These are phyloP conservation scores for Prunella himalayana DNA, from an alignment of 2,113 vertebrate genomes.

Conservation along the genomic window DNA sequence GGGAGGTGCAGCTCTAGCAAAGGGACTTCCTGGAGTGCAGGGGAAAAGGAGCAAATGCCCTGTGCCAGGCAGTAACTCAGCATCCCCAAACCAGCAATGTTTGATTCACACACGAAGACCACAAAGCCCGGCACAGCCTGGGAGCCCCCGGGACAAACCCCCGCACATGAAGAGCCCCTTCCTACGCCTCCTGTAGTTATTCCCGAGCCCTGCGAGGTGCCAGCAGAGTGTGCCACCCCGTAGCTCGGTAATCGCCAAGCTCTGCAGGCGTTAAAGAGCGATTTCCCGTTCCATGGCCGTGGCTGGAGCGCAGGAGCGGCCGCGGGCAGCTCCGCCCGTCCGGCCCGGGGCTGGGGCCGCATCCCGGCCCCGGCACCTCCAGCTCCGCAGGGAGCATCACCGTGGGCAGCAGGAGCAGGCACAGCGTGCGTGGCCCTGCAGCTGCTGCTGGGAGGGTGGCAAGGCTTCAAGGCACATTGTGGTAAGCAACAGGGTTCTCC, in stretches of 20 bases:
- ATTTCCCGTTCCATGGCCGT: neutral
- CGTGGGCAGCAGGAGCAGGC: neutral
- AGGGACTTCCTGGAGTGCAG: neutral
- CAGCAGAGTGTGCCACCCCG: neutral
- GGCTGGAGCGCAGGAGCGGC: neutral
- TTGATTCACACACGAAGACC: neutral
- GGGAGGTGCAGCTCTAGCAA: neutral
- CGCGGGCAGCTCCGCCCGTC: neutral
- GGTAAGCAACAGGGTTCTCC: neutral
- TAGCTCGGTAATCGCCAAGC: neutral
- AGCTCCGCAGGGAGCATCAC: neutral
- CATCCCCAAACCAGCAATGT: neutral
- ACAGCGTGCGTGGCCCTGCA: accelerated
- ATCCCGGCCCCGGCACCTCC: neutral
- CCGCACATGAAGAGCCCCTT: neutral
- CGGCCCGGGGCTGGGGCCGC: accelerated
- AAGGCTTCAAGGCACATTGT: neutral
- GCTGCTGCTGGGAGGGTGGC: neutral
- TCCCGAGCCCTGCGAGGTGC: neutral
- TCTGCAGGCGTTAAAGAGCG: neutral
- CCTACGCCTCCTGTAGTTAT: neutral
- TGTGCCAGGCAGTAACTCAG: neutral
- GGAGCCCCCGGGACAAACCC: neutral
- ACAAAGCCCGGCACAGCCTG: neutral
- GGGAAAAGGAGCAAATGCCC: neutral